phyloP scores from a whole-genome alignment of 2,888 invertebrate species.

The Leucoma salicis region DNA sequence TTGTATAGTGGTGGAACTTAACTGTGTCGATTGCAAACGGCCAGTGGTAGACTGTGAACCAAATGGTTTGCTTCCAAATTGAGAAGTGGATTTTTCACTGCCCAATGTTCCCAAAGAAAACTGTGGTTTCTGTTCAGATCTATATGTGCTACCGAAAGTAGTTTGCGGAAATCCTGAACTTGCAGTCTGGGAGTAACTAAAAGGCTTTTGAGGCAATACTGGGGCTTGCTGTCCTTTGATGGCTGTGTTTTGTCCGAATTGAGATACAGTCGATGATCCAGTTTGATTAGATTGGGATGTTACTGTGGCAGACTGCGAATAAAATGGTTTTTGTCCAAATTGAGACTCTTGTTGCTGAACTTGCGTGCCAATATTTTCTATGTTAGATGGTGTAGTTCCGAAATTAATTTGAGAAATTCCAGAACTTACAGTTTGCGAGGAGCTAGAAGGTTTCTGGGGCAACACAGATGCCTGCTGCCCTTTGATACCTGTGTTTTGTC shows the following conservation, averaged over 20 bases:
- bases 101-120: too few relatives aligned
- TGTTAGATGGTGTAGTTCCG: too few relatives aligned
- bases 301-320: neutral
- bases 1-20: neutral
- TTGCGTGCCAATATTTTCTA: neutral
- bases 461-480: neutral
- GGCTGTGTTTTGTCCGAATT: neutral
- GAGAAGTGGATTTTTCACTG: neutral
- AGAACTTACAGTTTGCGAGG: neutral
- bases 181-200: neutral
- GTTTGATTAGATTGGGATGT: neutral
- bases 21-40: neutral
- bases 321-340: neutral
- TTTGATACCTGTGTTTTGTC: neutral
- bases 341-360: neutral
- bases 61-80: neutral
- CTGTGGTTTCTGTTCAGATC: too few relatives aligned
- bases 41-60: neutral
- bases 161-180: neutral
- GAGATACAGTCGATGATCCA: neutral
- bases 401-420: neutral
- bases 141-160: constrained; percentile 1
- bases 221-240: neutral
- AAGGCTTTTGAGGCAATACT: neutral
- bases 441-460: neutral